Conservation (phyloP, 2,113 vertebrate species). For the Oreotrochilus melanogaster region DNA sequence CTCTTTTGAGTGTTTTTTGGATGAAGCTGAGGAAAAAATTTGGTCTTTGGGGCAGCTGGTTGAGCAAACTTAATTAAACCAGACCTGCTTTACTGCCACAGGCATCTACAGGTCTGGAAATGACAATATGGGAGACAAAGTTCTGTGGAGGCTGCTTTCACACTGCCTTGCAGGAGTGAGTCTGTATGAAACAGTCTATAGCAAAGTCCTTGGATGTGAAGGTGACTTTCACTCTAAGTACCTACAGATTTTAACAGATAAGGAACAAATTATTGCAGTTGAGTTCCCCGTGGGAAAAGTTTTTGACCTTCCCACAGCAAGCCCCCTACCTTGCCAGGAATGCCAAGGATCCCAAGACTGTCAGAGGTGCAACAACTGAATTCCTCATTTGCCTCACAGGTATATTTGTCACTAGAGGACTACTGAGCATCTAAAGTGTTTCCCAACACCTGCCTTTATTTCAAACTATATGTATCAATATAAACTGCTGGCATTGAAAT, state of each 20-base stretch:
- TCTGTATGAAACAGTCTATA: background rate
- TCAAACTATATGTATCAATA: background rate
- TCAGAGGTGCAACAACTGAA: background rate
- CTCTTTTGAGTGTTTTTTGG: slow-evolving; percentile 45
- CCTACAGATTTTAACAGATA: background rate
- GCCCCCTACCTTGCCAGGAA: background rate
- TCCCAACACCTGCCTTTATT: background rate
- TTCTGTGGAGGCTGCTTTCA: background rate
- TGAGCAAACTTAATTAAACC: slow-evolving; percentile 30
- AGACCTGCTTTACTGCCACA: background rate
- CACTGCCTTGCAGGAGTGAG: background rate
- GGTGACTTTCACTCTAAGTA: background rate
- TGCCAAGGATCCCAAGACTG: background rate
- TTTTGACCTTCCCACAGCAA: background rate
- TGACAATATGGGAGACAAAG: background rate
- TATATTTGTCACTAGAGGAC: background rate
- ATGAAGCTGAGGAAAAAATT: slow-evolving; percentile 10
- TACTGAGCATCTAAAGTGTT: background rate
- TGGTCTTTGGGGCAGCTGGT: slow-evolving; percentile 31
- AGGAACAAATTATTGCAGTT: background rate
- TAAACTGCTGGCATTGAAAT: background rate
- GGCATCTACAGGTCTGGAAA: background rate
- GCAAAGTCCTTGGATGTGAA: background rate
- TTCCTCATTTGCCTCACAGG: background rate
- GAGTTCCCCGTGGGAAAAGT: background rate